Base-by-base conservation (phyloP, 2,797 vertebrate species). In the Dallia pectoralis region DNA sequence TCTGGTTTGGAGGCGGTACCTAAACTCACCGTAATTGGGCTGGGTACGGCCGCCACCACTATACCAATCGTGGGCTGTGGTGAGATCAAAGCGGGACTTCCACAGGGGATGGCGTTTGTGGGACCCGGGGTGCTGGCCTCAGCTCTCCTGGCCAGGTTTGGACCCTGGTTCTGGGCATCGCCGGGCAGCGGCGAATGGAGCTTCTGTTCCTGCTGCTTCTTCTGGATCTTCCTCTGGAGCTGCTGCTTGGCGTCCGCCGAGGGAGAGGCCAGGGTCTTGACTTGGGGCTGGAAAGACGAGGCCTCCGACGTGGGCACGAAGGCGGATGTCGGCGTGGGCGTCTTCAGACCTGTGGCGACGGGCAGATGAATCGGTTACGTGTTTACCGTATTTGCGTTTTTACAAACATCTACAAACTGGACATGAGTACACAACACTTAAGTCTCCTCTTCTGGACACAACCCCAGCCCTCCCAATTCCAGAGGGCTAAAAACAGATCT, bases 121-220 rank as follows among this genome's bases (percentile, higher is more conserved):
- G 95, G 93, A 0, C 94, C 96, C 1, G 93, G 90, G 22, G 94
- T 85, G 11, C 93, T 33, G 72, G 93, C 91, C 87, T 99, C 97
- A 0, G 93, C 80, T 82, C 96, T 94, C 90, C 96, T 97, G 66
- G 93, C 85, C 79, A 8, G 51, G 51, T 53, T 53, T 36, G 33
- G 33, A 36, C 33, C 33, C 51, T 53, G 51, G 19, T 19, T 19
- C 51, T 97, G 94, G 79, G 91, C 79, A 71, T 98, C 98, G 49
- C 82, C 92, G 72, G 96, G 96, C 87, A 97, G 87, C 71, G 97
- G 97, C 49, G 98, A 98, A 77, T 97, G 95, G 64, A 98, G 93
- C 86, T 99, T 99, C 92, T 97, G 97, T 85, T 99, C 98, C 81
- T 99, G 98, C 88, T 99, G 97, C 89, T 98, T 99, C 93, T 98